Evolutionary conservation across 2,888 invertebrate species (phyloP).

Genomic region (Lasioglossum zephyrum): DNA sequence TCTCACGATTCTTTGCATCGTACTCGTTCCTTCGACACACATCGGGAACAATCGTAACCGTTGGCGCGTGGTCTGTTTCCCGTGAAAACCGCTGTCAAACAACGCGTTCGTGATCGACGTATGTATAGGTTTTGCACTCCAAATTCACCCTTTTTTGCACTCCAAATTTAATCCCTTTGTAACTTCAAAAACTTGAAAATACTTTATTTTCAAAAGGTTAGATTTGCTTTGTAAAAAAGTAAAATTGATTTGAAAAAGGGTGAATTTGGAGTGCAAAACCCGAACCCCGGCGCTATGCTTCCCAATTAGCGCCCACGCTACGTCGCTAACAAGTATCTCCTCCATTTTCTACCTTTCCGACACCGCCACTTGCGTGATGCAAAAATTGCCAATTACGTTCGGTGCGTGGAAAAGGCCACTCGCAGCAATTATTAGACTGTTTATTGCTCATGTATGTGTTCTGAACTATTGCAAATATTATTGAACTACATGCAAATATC

Average conservation of each 20-base stretch:
- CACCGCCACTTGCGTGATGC: not conserved
- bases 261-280: no score
- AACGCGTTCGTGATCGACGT: not conserved
- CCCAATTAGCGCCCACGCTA: not conserved
- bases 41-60: slow-evolving; percentile 20
- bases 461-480: no score
- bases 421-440: not conserved
- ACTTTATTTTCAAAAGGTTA: no score
- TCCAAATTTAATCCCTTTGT: no score
- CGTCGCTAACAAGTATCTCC: no score
- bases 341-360: not conserved
- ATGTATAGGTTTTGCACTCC: not conserved
- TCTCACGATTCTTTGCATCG: slow-evolving; percentile 20
- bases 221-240: no score
- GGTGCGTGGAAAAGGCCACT: not conserved
- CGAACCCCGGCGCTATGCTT: not conserved
- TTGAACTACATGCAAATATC: no score
- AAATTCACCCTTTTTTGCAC: no score
- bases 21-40: slow-evolving; percentile 19
- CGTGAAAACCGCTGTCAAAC: slow-evolving; percentile 9
- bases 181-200: no score
- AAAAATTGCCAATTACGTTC: not conserved
- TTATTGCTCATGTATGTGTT: not conserved
- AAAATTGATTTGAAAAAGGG: no score
- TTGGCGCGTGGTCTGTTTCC: slow-evolving; percentile 2